Evolutionary conservation across 1,140 invertebrate genomes (phyloP), one percentile per base, ranked within the genome.

Genomic region (Apocrypta bakeri): DNA sequence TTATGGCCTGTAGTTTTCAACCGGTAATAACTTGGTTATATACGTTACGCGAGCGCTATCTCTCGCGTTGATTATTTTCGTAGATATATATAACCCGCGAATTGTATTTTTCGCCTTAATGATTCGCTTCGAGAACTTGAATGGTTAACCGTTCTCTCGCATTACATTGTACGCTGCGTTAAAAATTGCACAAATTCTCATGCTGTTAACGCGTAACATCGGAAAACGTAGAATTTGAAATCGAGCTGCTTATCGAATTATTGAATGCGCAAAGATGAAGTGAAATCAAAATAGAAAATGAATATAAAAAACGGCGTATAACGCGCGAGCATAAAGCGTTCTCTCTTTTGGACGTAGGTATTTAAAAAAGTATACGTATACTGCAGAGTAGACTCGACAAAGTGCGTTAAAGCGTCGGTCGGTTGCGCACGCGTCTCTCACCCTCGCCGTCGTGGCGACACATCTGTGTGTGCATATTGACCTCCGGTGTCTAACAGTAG

Each of bases 391-490:
- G 48, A 3, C 17, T n/a, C 17, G 48, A n/a, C 9, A 37, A n/a
- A n/a, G n/a, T n/a, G 48, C 24, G 61, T 24, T 31, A 48, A 69
- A 56, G 8, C 24, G 64, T 24, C 25, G 29, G 3, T 17, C 48
- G 48, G 14, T 17, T 64, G 24, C 48, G 31, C 74, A 48, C 40
- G 68, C 25, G 14, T 69, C 37, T 14, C 76, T 21, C 42, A 40
- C 63, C 29, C 64, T 42, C 40, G 40, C 61, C 37, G n/a, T 25
- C n/a, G 27, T 9, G 27, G 9, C 48, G 17, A 7, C 40, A 48
- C 40, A 56, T 71, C 66, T 61, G 78, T 14, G 24, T 69, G 40
- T 56, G 63, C 33, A 48, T 48, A 61, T 79, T 79, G 33, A 79
- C 68, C 37, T 37, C 63, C 17, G 12, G 1, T 37, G 24, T 56